Conservation (phyloP, 1,140 invertebrate genomes). For the Zaprionus tsacasi region DNA sequence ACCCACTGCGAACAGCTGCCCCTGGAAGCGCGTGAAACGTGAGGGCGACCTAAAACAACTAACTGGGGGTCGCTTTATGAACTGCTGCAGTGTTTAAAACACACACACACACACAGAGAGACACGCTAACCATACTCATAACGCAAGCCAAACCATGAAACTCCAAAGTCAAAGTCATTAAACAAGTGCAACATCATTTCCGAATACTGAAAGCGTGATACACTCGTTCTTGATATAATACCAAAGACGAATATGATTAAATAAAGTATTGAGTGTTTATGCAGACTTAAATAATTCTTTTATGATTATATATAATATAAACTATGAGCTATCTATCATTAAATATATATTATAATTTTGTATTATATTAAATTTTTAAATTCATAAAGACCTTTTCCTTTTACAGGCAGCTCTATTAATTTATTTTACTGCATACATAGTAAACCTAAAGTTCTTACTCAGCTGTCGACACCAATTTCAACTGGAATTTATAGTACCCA, state of each 20-base stretch:
- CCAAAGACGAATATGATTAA: not conserved
- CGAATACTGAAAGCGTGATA: not conserved
- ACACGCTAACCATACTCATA: not conserved
- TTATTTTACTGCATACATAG: too few species aligned
- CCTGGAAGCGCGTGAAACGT: slow-evolving; percentile 38
- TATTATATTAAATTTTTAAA: too few species aligned
- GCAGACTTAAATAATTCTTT: not conserved
- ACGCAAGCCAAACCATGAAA: slow-evolving; percentile 21
- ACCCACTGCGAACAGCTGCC: slow-evolving; percentile 15
- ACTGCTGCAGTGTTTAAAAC: slow-evolving; percentile 36
- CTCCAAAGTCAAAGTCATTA: slow-evolving; percentile 47
- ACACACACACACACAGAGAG: not conserved
- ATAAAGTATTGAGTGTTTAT: not conserved
- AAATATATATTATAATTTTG: too few species aligned
- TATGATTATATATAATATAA: too few species aligned
- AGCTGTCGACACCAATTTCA: not conserved
- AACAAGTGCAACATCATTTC: not conserved
- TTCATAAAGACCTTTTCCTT: too few species aligned
- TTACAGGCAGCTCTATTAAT: too few species aligned
- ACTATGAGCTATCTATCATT: too few species aligned
- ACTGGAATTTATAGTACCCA: not conserved
- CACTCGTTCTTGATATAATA: not conserved
- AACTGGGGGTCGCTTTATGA: slow-evolving; percentile 55
- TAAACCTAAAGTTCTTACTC: not conserved
- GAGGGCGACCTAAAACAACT: slow-evolving; percentile 37